phyloP scores from a whole-genome alignment of 2,888 invertebrate species.

The Tetragonisca angustula region DNA sequence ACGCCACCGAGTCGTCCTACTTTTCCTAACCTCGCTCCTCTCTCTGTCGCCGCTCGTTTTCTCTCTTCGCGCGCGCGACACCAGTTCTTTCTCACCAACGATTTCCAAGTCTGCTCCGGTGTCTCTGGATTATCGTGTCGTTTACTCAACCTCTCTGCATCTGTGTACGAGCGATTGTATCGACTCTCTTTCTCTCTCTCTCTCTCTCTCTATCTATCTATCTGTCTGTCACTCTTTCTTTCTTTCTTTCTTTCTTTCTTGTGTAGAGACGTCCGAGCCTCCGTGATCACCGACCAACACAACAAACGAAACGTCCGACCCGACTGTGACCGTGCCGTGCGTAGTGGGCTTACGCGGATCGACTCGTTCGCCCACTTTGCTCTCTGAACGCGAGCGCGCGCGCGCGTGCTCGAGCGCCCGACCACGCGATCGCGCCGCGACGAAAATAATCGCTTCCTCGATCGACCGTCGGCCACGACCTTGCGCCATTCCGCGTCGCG shows the following conservation, averaged over 20 bases:
- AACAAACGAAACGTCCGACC: neutral
- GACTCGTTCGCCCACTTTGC: constrained; percentile 8
- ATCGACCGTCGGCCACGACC: constrained; percentile 28
- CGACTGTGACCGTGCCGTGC: neutral
- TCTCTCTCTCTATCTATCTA: too few species aligned
- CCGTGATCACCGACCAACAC: neutral
- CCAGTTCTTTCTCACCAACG: neutral
- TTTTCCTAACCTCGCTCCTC: constrained; percentile 50
- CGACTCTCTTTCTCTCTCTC: too few species aligned
- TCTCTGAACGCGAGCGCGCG: neutral
- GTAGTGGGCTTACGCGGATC: neutral
- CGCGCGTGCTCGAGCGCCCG: constrained; percentile 5
- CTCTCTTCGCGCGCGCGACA: too few species aligned
- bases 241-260: too few species aligned
- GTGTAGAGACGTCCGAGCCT: neutral
- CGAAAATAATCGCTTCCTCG: constrained; percentile 41
- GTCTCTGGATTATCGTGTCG: too few species aligned
- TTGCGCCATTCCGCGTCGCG: constrained; percentile 26
- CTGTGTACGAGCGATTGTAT: neutral
- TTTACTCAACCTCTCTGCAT: neutral
- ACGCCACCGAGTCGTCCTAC: neutral
- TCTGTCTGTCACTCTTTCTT: too few species aligned
- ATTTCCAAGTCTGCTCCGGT: neutral
- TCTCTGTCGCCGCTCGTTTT: neutral
- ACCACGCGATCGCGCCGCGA: constrained; percentile 14